Conservation (phyloP, 2,113 vertebrate genomes). For the Turnix velox region DNA sequence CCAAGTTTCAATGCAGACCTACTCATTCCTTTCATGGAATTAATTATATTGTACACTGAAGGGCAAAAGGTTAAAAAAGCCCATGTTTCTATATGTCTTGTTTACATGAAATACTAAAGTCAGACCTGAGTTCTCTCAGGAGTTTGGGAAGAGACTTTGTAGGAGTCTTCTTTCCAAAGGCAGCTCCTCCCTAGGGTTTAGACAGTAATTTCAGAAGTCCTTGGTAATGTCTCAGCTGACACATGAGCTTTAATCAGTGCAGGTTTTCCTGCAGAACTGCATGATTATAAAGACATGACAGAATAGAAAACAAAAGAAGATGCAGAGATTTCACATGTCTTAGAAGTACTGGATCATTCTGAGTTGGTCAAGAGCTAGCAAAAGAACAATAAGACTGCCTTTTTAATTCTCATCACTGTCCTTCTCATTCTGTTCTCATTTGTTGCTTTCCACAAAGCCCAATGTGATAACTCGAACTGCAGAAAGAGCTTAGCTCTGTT, state of each 20-base stretch:
- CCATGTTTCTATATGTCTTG: not conserved
- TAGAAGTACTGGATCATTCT: not conserved
- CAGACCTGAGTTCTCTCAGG: not conserved
- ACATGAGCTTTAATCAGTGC: not conserved
- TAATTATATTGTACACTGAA: not conserved
- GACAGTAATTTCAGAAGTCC: not conserved
- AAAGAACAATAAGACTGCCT: accelerated
- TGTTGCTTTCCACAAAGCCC: not conserved
- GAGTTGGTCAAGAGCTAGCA: not conserved
- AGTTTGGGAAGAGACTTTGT: not conserved
- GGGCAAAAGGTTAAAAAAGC: not conserved
- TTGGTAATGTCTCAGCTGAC: not conserved
- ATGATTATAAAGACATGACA: not conserved
- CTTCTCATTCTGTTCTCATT: not conserved
- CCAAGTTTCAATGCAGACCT: not conserved
- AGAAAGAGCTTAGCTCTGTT: not conserved
- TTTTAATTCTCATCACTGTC: not conserved
- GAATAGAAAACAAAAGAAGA: not conserved
- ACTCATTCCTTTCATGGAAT: not conserved
- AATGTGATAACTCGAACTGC: not conserved
- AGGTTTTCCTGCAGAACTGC: not conserved
- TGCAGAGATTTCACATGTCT: not conserved
- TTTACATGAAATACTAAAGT: not conserved
- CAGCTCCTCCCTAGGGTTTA: not conserved
- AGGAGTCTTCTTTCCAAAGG: not conserved